Conservation (phyloP, 2,113 vertebrate species). For the Empidonax traillii region DNA sequence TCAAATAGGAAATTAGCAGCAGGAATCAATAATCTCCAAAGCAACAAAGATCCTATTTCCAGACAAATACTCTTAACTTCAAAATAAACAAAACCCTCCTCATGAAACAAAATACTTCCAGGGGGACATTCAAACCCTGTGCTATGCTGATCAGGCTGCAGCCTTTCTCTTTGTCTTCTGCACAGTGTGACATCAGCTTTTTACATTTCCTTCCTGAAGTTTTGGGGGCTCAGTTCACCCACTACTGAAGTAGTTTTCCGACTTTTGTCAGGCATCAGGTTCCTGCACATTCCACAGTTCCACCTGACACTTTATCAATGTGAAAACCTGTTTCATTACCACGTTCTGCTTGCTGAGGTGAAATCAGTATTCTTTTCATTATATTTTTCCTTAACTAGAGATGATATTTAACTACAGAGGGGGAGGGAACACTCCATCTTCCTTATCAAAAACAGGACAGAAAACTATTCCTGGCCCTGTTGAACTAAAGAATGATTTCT, state of each 20-base stretch:
- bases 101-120: not conserved
- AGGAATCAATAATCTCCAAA: conserved; percentile 48
- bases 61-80: conserved; percentile 25
- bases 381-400: not conserved
- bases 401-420: not conserved
- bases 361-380: not conserved
- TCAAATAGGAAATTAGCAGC: conserved; percentile 41
- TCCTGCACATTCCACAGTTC: not conserved
- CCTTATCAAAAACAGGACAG: not conserved
- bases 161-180: not conserved
- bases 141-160: not conserved
- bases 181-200: not conserved
- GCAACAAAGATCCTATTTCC: conserved; percentile 44
- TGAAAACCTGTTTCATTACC: not conserved
- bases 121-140: not conserved
- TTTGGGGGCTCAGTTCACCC: not conserved
- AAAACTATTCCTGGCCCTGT: not conserved
- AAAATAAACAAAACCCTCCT: not conserved
- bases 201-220: not conserved
- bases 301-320: not conserved
- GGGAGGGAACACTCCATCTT: not conserved
- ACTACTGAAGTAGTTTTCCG: not conserved
- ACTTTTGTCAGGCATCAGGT: not conserved
- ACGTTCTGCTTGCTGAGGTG: not conserved
- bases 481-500: not conserved